Percentiles rank a stretch among this genome's conserved stretches.
These are phyloP conservation scores for Ctenopoma multispine DNA, from an alignment of 2,797 vertebrate species.

Conservation along the genomic window DNA sequence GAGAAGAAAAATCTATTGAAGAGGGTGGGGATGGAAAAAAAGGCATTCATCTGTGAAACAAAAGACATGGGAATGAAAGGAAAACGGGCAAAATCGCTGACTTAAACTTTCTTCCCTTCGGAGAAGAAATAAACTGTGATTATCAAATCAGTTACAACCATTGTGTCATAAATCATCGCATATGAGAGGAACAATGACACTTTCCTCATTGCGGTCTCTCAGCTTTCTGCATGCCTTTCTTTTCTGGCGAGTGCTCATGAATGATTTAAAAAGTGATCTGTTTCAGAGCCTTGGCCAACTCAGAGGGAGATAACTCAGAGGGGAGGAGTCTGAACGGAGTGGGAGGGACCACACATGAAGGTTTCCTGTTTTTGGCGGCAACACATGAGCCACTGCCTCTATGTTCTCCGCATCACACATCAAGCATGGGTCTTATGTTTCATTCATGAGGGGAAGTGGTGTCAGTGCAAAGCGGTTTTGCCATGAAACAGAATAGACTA, in stretches of 20 bases:
- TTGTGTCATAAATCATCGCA: slow-evolving; percentile 82
- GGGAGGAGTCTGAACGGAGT: slow-evolving; percentile 60
- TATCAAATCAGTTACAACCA: slow-evolving; percentile 84
- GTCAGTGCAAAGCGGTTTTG: slow-evolving; percentile 37
- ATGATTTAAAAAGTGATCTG: slow-evolving; percentile 83
- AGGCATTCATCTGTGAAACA: slow-evolving; percentile 63
- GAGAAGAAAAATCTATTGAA: slow-evolving; percentile 59
- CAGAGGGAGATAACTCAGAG: slow-evolving; percentile 47
- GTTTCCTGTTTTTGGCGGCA: slow-evolving; percentile 21
- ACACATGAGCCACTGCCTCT: slow-evolving; percentile 1
- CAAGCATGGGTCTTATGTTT: slow-evolving; percentile 51
- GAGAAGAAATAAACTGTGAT: slow-evolving; percentile 81
- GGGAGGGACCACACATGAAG: slow-evolving; percentile 50
- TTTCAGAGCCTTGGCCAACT: slow-evolving; percentile 69
- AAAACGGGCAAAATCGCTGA: slow-evolving; percentile 79
- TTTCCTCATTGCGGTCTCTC: slow-evolving; percentile 70
- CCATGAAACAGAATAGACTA: slow-evolving; percentile 47
- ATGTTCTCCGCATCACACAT: slow-evolving; percentile 39
- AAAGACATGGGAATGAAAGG: slow-evolving; percentile 64
- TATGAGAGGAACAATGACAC: slow-evolving; percentile 77
- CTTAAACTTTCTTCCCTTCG: slow-evolving; percentile 72
- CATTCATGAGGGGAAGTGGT: slow-evolving; percentile 51
- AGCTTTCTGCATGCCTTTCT: slow-evolving; percentile 78
- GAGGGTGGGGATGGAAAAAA: slow-evolving; percentile 42
- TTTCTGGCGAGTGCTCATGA: slow-evolving; percentile 79